phyloP scores from a whole-genome alignment of 2,113 vertebrate genomes.

The Lynx canadensis region DNA sequence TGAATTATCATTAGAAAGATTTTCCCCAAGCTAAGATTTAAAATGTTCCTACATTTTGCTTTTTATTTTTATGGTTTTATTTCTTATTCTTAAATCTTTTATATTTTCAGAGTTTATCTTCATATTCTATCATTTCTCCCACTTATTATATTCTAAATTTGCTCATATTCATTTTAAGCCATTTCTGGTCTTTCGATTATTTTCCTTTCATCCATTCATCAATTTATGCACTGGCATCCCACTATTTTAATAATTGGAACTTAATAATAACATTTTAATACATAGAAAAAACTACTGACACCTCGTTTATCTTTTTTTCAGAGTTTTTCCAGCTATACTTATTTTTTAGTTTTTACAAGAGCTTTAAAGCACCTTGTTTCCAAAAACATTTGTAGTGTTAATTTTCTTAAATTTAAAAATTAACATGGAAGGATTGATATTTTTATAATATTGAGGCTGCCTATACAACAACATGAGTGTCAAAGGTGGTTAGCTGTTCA shows the following conservation, averaged over 20 bases:
- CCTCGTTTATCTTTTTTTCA: neutral
- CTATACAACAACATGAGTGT: neutral
- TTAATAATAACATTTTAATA: neutral
- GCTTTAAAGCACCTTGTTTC: neutral
- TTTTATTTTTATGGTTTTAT: neutral
- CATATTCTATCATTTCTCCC: neutral
- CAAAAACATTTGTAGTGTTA: neutral
- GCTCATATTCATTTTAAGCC: neutral
- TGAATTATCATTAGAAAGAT: neutral
- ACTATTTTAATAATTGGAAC: neutral
- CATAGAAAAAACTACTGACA: neutral
- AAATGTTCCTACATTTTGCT: neutral
- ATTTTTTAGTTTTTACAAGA: neutral
- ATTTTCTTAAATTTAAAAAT: neutral
- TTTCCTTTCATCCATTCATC: neutral
- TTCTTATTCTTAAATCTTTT: neutral
- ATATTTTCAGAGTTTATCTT: neutral
- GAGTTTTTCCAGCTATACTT: neutral
- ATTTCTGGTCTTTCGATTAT: conserved; percentile 15
- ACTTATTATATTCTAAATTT: neutral
- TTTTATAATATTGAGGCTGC: neutral
- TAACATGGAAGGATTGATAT: neutral
- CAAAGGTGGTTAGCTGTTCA: neutral
- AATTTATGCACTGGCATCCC: neutral
- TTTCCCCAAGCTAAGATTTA: neutral